Evolutionary conservation across 2,113 vertebrate species (phyloP).

Genomic region (Clarias gariepinus): DNA sequence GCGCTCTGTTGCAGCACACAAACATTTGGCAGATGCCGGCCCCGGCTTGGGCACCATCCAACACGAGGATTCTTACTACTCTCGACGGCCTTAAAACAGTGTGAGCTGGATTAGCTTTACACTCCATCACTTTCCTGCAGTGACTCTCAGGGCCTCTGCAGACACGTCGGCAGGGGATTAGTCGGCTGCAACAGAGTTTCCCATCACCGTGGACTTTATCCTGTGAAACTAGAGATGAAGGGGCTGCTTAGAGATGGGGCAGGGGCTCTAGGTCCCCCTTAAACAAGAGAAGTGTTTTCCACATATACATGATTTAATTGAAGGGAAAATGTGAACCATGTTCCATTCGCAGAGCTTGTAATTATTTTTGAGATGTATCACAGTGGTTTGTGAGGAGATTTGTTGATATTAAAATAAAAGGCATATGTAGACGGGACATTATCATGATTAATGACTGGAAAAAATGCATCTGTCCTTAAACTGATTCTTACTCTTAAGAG

Average conservation of each 20-base stretch:
- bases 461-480: not conserved
- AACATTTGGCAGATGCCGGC: constrained; percentile 3
- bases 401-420: not conserved
- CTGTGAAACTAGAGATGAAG: constrained; percentile 41
- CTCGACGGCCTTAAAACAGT: constrained; percentile 7
- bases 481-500: not conserved
- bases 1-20: not conserved
- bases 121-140: constrained; percentile 35
- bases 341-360: not conserved
- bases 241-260: constrained; percentile 2
- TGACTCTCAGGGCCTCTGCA: constrained; percentile 27
- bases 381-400: constrained; percentile 4
- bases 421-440: not conserved
- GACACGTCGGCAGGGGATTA: constrained; percentile 40
- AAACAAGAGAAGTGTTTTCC: constrained; percentile 24
- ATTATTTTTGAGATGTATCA: constrained; percentile 5
- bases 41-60: not conserved
- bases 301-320: constrained; percentile 42
- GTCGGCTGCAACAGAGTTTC: constrained; percentile 40
- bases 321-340: constrained; percentile 4
- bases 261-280: constrained; percentile 34
- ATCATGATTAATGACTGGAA: not conserved
- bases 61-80: not conserved
- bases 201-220: constrained; percentile 33
- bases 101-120: constrained; percentile 44